Base-by-base conservation (phyloP, 2,797 vertebrate species). In the Apogon talboti region DNA sequence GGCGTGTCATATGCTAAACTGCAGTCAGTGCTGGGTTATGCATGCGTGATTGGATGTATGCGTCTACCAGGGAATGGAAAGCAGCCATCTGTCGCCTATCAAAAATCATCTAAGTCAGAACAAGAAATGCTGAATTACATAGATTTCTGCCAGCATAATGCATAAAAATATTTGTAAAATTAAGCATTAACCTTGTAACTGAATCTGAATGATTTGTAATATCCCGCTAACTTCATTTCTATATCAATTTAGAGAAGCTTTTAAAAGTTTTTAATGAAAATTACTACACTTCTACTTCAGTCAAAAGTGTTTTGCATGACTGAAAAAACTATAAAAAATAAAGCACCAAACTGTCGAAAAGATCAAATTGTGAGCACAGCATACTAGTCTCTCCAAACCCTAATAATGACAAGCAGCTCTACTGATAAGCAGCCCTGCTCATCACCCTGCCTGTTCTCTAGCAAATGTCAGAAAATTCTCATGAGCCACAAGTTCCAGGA, bases 11-110 rank as follows among this genome's bases (percentile, higher is more conserved):
- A 52, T 42, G 49, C 19, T 65, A 38, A 50, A 60, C 40, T 59
- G 51, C 14, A 35, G 1, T 24, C 14, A 35, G 1, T 30, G 24
- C 21, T 51, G 15, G 41, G 37, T 47, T 54, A 42, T 62, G 45
- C 44, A 67, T 51, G 71, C 58, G 24, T 70, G 59, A 52, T 7
- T 68, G 45, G 42, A 19, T 70, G 16, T 41, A 40, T 50, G 53
- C 33, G 52, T 41, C 21, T 24, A 74, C 2, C 6, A 16, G 57
- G 18, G 41, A 58, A 65, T 0, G 62, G 15, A 59, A 46, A 66
- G 16, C 61, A 73, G 66, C 78, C 74, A 81, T 84, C 81, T 85
- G 79, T 69, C 15, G 3, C 30, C 49, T 53, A 65, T 80, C 71
- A 76, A 76, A 74, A 42, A 47, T 30, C 30, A 35, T 66, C 46